Percentiles rank a stretch among this genome's conserved stretches.
These are phyloP conservation scores for Tauraco hartlaubi DNA, from an alignment of 2,797 vertebrate genomes.

Conservation along the genomic window DNA sequence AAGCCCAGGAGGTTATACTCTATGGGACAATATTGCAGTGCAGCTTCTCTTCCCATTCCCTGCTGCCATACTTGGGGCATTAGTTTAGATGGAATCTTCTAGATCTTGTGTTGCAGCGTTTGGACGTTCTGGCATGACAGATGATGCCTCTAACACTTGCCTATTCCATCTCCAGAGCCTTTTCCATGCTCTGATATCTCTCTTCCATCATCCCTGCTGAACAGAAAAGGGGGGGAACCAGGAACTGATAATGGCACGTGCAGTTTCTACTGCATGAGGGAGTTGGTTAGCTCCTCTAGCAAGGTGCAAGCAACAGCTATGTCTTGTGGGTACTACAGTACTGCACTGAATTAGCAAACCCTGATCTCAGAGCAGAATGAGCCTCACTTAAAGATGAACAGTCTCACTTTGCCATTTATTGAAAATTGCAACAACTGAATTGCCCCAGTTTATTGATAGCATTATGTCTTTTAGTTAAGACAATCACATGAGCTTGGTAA, in stretches of 20 bases:
- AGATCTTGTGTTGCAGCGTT: not conserved
- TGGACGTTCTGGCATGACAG: not conserved
- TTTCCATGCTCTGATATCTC: not conserved
- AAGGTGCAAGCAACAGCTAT: not conserved
- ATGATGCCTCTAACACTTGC: not conserved
- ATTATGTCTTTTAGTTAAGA: not conserved
- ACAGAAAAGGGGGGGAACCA: not conserved
- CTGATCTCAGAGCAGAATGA: not conserved
- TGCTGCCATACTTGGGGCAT: not conserved
- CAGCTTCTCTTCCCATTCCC: not conserved
- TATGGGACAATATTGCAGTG: not conserved
- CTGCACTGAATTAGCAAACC: not conserved
- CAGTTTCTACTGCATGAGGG: not conserved
- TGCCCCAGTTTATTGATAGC: not conserved
- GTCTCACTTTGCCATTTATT: not conserved
- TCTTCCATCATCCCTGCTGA: not conserved
- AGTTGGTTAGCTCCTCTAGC: not conserved
- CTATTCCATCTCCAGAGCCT: not conserved
- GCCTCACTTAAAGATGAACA: not conserved
- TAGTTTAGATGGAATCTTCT: not conserved
- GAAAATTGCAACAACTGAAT: not conserved
- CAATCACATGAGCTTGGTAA: not conserved
- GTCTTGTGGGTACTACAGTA: not conserved
- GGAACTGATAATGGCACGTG: accelerated
- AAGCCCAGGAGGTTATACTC: not conserved